A percentile compares a stretch with the other conserved stretches of the same genome.
Evolutionary conservation across 2,888 invertebrate species (phyloP).

Genomic region (Polyommatus icarus): DNA sequence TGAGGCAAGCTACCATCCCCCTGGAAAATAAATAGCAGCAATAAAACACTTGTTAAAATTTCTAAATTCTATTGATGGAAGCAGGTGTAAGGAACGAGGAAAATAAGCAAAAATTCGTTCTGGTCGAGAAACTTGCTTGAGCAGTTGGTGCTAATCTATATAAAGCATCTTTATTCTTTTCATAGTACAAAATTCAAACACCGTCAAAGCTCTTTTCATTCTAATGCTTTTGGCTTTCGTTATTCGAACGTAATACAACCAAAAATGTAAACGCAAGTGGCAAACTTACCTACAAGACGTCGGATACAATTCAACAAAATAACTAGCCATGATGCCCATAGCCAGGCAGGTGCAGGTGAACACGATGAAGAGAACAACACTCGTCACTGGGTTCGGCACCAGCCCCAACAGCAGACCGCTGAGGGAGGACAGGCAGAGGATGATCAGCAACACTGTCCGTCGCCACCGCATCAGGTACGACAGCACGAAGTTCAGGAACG

Average conservation of each 20-base stretch:
- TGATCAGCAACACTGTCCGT: slow-evolving; percentile 71
- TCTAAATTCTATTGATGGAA: background rate
- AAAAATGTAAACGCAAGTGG: background rate
- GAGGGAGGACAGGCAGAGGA: slow-evolving; percentile 74
- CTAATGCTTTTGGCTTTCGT: no score
- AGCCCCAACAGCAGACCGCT: slow-evolving; percentile 71
- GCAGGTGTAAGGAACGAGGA: no score
- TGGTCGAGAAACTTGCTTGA: no score
- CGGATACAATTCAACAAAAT: slow-evolving; percentile 70
- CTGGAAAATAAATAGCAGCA: slow-evolving; percentile 45
- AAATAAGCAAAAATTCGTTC: no score
- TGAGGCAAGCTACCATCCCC: slow-evolving; percentile 71
- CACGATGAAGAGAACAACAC: slow-evolving; percentile 64
- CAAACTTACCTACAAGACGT: slow-evolving; percentile 66
- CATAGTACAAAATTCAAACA: no score
- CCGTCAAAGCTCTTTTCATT: no score
- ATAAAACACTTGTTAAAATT: background rate
- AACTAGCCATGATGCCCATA: slow-evolving; percentile 72
- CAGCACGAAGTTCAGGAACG: slow-evolving; percentile 80
- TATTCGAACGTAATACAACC: background rate
- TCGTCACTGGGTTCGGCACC: slow-evolving; percentile 67
- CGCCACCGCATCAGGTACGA: slow-evolving; percentile 79
- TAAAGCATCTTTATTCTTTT: no score
- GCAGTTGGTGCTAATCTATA: no score
- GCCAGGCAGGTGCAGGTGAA: slow-evolving; percentile 69